Evolutionary conservation across 2,797 vertebrate genomes (phyloP).

Genomic region (Bradypodion pumilum): DNA sequence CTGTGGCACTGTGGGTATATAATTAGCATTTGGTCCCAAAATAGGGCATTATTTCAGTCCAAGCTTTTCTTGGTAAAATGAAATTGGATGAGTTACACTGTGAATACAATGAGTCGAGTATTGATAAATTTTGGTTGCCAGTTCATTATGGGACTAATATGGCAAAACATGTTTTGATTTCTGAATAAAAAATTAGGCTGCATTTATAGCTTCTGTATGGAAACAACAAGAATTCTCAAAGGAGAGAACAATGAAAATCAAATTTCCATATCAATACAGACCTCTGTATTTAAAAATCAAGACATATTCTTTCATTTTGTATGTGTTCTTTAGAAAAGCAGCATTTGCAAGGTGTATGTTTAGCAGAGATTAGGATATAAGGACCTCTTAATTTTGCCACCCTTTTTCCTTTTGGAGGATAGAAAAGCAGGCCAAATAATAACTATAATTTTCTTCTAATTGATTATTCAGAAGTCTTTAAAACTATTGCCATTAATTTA

Average conservation of each 20-base stretch:
- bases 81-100: slow-evolving; percentile 17
- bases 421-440: slow-evolving; percentile 62
- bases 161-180: slow-evolving; percentile 53
- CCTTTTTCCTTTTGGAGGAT: slow-evolving; percentile 59
- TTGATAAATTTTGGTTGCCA: slow-evolving; percentile 47
- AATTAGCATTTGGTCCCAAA: not conserved
- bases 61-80: slow-evolving; percentile 11
- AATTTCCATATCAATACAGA: slow-evolving; percentile 72
- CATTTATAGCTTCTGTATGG: not conserved
- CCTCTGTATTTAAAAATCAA: slow-evolving; percentile 59
- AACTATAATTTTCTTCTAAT: slow-evolving; percentile 69
- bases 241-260: slow-evolving; percentile 59
- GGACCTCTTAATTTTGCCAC: slow-evolving; percentile 52
- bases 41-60: not conserved
- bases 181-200: slow-evolving; percentile 52
- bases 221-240: slow-evolving; percentile 50
- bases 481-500: slow-evolving; percentile 62
- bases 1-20: not conserved
- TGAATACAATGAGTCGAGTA: slow-evolving; percentile 19
- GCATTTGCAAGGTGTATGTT: slow-evolving; percentile 59
- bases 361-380: slow-evolving; percentile 62
- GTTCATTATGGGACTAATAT: slow-evolving; percentile 37
- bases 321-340: slow-evolving; percentile 51
- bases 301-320: slow-evolving; percentile 50
- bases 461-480: slow-evolving; percentile 59